A percentile compares a stretch with the other conserved stretches of the same genome.
Evolutionary conservation across 2,888 invertebrate genomes (phyloP).

Genomic region (Plagodis dolabraria): DNA sequence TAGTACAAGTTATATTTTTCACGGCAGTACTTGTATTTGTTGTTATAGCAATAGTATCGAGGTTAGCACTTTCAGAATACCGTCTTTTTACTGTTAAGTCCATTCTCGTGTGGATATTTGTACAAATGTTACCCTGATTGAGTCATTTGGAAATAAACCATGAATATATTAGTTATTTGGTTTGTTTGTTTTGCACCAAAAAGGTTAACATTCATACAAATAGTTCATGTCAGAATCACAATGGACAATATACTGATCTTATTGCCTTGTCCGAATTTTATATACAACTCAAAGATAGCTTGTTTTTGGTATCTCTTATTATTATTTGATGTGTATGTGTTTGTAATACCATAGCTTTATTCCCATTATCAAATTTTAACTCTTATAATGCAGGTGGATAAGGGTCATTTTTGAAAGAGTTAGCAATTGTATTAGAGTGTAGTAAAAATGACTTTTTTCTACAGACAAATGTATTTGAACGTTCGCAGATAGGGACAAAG

Average conservation of each 20-base stretch:
- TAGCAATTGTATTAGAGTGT: slow-evolving; percentile 5
- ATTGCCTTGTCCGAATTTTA: slow-evolving; percentile 68
- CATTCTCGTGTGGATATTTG: too few species aligned
- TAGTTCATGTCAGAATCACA: slow-evolving; percentile 31
- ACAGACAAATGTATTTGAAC: background rate
- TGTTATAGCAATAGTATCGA: too few species aligned
- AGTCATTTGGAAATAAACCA: too few species aligned
- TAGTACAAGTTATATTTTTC: background rate
- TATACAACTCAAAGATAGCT: slow-evolving; percentile 53
- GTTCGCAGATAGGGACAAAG: slow-evolving; percentile 13
- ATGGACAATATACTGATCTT: slow-evolving; percentile 51
- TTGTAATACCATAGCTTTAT: slow-evolving; percentile 22
- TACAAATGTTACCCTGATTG: too few species aligned
- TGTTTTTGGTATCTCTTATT: slow-evolving; percentile 42
- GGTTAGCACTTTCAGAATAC: too few species aligned
- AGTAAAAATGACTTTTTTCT: slow-evolving; percentile 11
- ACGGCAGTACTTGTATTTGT: background rate
- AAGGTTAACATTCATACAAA: slow-evolving; percentile 2
- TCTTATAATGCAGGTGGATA: slow-evolving; percentile 5
- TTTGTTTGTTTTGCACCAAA: too few species aligned
- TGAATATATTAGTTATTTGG: too few species aligned
- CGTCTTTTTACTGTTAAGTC: too few species aligned
- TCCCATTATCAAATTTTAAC: slow-evolving; percentile 4
- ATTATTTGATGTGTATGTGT: slow-evolving; percentile 32
- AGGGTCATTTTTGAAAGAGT: slow-evolving; percentile 11